These are phyloP conservation scores for Himalopsyche anomala DNA, from an alignment of 2,888 invertebrate species.

Conservation along the genomic window DNA sequence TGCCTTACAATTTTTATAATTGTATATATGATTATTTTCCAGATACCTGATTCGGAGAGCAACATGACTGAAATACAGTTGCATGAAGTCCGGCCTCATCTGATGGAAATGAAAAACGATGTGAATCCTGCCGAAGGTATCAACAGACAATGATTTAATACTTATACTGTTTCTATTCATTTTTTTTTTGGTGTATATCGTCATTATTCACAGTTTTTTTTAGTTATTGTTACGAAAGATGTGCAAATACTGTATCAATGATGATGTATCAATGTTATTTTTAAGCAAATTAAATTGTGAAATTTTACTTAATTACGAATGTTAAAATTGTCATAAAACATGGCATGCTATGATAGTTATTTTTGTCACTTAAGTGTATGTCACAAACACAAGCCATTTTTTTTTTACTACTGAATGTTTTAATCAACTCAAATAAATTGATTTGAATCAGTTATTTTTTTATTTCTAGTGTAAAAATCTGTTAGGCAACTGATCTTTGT, in stretches of 20 bases:
- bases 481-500: no score
- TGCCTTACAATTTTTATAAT: no score
- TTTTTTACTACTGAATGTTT: no score
- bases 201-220: background rate
- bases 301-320: background rate
- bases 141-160: background rate
- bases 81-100: background rate
- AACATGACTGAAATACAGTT: constrained; percentile 4
- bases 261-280: background rate
- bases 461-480: no score
- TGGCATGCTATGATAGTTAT: background rate
- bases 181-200: background rate
- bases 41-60: background rate
- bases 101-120: constrained; percentile 9
- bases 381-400: no score
- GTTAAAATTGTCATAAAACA: background rate
- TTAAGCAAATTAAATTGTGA: background rate
- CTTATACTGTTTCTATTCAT: background rate
- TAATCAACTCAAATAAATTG: no score
- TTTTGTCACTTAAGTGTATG: background rate
- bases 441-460: no score
- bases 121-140: background rate
- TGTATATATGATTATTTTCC: background rate
- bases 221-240: background rate
- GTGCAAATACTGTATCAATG: background rate